A percentile compares a stretch with the other conserved stretches of the same genome.
Evolutionary conservation across 2,888 invertebrate genomes (phyloP).

Genomic region (Criorhina ranunculi): DNA sequence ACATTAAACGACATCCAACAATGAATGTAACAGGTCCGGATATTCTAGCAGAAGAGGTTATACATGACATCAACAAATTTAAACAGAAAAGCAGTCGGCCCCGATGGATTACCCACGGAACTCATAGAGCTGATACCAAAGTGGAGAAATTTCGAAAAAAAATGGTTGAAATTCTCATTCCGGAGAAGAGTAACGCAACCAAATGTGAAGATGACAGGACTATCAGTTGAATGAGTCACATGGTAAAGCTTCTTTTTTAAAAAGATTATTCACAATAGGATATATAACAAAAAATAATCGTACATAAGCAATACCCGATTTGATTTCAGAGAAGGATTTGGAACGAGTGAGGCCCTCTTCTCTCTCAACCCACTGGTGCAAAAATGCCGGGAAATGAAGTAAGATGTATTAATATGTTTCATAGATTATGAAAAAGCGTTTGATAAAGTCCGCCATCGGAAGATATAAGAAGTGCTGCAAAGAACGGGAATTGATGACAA

Average conservation of each 20-base stretch:
- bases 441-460: too few relatives aligned
- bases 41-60: neutral
- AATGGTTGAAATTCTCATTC: neutral
- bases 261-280: neutral
- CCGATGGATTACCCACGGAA: neutral
- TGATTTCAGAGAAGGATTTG: too few relatives aligned
- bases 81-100: neutral
- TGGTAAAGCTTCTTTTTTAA: neutral
- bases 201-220: neutral
- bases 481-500: too few relatives aligned
- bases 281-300: neutral
- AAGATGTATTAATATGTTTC: neutral
- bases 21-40: neutral
- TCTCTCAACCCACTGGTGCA: neutral
- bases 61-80: neutral
- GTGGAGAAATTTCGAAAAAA: neutral
- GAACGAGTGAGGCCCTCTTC: neutral
- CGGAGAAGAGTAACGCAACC: too few relatives aligned
- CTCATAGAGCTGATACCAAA: neutral
- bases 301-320: neutral
- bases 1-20: neutral
- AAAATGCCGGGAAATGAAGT: neutral
- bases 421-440: too few relatives aligned
- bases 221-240: neutral
- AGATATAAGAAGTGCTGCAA: too few relatives aligned